Evolutionary conservation across 2,797 vertebrate genomes (phyloP).

Genomic region (Cirrhinus mrigala): DNA sequence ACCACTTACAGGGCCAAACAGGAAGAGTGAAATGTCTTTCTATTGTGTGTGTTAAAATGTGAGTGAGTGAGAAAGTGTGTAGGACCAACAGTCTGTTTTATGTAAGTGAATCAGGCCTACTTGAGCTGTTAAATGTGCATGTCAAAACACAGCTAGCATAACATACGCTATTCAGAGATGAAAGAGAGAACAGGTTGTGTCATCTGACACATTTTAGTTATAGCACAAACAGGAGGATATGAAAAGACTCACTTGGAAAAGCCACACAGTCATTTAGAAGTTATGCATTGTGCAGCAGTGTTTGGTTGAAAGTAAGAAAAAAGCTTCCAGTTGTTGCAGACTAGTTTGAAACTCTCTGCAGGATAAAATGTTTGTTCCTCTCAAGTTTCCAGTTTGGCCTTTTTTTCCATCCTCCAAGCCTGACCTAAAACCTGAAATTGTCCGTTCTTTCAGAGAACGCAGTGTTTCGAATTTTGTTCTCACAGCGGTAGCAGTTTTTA

Average conservation of each 20-base stretch:
- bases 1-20: slow-evolving; percentile 69
- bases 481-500: slow-evolving; percentile 45
- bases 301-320: too few species aligned
- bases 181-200: background rate
- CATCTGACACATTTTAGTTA: background rate
- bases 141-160: slow-evolving; percentile 37
- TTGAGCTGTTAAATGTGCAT: slow-evolving; percentile 11
- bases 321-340: background rate
- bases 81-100: slow-evolving; percentile 16
- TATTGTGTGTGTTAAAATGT: slow-evolving; percentile 56
- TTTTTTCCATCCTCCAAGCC: background rate
- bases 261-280: slow-evolving; percentile 1
- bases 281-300: slow-evolving; percentile 23
- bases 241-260: background rate
- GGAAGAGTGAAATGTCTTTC: slow-evolving; percentile 62
- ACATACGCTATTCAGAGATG: background rate
- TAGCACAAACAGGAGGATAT: background rate
- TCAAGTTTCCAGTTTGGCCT: slow-evolving; percentile 47
- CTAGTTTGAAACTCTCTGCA: background rate
- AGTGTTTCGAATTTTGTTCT: slow-evolving; percentile 52
- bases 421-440: slow-evolving; percentile 24
- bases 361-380: slow-evolving; percentile 47
- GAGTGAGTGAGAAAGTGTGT: slow-evolving; percentile 29
- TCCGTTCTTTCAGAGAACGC: slow-evolving; percentile 27
- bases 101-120: slow-evolving; percentile 13